A percentile compares a stretch with the other conserved stretches of the same genome.
Evolutionary conservation across 2,797 vertebrate species (phyloP).

Genomic region (Myotis planiceps): DNA sequence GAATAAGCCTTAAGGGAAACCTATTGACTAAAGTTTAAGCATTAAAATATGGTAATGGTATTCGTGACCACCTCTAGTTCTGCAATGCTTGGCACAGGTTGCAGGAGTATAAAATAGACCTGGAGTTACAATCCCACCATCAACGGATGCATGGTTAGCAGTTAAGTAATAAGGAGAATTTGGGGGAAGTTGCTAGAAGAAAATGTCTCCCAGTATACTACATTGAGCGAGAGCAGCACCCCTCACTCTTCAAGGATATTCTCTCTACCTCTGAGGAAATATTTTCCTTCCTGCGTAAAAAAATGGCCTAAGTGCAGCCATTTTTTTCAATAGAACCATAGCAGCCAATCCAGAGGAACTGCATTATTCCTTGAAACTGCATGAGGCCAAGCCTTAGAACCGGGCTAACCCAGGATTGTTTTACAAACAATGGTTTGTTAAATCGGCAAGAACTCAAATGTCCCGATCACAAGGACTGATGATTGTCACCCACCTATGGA

Average conservation of each 20-base stretch:
- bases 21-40: not conserved
- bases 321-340: not conserved
- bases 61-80: not conserved
- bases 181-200: not conserved
- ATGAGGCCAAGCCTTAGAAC: not conserved
- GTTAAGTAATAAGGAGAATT: not conserved
- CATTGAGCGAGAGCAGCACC: not conserved
- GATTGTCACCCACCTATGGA: not conserved
- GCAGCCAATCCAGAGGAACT: not conserved
- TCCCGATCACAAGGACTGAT: not conserved
- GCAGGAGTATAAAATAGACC: not conserved
- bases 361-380: not conserved
- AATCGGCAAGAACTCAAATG: not conserved
- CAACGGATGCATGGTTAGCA: not conserved
- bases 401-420: not conserved
- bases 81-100: not conserved
- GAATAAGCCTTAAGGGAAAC: slow-evolving; percentile 9
- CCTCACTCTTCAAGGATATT: not conserved
- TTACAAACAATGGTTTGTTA: not conserved
- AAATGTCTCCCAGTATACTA: not conserved
- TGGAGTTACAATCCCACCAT: not conserved
- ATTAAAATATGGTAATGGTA: slow-evolving; percentile 2
- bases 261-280: not conserved
- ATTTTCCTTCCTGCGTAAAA: not conserved
- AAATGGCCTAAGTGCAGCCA: not conserved